These are phyloP conservation scores for Panzeria rudis DNA, from an alignment of 2,888 invertebrate genomes.

Conservation along the genomic window DNA sequence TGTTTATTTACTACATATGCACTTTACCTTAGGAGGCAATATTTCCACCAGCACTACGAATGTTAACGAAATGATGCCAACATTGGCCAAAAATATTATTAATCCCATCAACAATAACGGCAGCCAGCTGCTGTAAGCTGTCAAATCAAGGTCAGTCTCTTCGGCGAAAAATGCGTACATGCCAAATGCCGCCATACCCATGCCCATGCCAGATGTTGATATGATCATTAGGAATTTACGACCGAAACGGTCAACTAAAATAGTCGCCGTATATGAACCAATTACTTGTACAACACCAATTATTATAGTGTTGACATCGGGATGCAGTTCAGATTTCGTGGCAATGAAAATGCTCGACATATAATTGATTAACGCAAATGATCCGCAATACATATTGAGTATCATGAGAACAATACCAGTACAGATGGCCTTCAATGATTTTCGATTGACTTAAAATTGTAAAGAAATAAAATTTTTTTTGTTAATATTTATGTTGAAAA, in stretches of 20 bases:
- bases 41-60: conserved; percentile 81
- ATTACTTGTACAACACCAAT: conserved; percentile 80
- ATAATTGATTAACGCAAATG: conserved; percentile 80
- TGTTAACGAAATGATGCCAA: conserved; percentile 80
- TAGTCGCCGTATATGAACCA: conserved; percentile 79
- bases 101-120: conserved; percentile 79
- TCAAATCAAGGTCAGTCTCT: conserved; percentile 72
- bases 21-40: conserved; percentile 79
- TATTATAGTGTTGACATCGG: conserved; percentile 80
- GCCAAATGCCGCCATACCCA: conserved; percentile 79
- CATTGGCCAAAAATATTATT: conserved; percentile 79
- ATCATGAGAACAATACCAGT: conserved; percentile 76
- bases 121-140: conserved; percentile 76
- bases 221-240: conserved; percentile 79
- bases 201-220: conserved; percentile 78
- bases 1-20: no score
- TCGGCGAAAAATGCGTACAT: conserved; percentile 76
- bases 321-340: conserved; percentile 77
- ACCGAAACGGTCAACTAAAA: conserved; percentile 80
- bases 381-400: conserved; percentile 79
- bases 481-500: not conserved
- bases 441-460: conserved; percentile 75
- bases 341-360: conserved; percentile 81
- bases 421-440: conserved; percentile 76
- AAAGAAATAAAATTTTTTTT: not conserved